Evolutionary conservation across 2,113 vertebrate genomes (phyloP), one percentile per base, ranked within the genome.

Genomic region (Brachyistius frenatus): DNA sequence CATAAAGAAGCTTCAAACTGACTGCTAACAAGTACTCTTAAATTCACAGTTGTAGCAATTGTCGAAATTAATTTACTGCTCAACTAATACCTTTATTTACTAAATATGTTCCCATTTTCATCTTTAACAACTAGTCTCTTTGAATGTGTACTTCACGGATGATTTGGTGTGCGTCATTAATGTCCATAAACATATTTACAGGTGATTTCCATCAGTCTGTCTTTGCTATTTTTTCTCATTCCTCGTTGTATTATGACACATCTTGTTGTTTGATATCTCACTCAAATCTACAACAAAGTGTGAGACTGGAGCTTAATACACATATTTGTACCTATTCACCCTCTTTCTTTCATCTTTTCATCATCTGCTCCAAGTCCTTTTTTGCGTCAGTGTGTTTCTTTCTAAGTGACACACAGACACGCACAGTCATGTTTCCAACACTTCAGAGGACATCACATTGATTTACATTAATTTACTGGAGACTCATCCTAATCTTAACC

Each of bases 331-430:
- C n/a, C 46, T 9, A 44, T 46, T 31, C 32, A 8, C 39, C 5
- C 1, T 33, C 33, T 54, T 14, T 64, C 23, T 36, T 52, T 16
- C 7, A 52, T 36, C 36, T 56, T 7, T 73, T 33, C 33, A 16
- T 66, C 35, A 33, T 70, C 30, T 76, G 57, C 39, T 6, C 32
- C 73, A 35, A 10, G 44, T 35, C 52, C 7, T 46, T 44, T 41
- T 58, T 23, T 72, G 2, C 62, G 32, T 56, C 72, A 60, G 5
- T n/a, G n/a, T 36, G n/a, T 68, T 14, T 65, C 5, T 69, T 33
- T 44, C 44, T 15, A 15, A 6, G 5, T 47, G 8, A 77, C 16
- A 58, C 8, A 37, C 47, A 61, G 33, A 49, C 76, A 47, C 66
- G 39, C 58, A 39, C 41, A 58, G 32, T 35, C 14, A 15, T 50